Evolutionary conservation across 2,888 invertebrate genomes (phyloP).

Genomic region (Toxonevra muliebris): DNA sequence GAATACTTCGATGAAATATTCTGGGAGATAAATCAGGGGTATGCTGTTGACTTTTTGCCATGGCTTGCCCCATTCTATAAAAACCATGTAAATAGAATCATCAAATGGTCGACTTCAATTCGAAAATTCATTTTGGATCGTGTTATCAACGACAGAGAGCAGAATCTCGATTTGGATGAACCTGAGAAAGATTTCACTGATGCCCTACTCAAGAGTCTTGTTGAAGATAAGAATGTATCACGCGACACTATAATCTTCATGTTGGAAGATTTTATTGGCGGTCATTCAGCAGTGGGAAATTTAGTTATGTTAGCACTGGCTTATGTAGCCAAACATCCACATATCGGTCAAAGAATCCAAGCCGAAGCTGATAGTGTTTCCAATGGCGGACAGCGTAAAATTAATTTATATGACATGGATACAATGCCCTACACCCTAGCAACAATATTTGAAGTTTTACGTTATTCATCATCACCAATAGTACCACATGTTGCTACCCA

Average conservation of each 20-base stretch:
- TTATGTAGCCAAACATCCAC: constrained; percentile 73
- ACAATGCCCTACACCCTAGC: constrained; percentile 83
- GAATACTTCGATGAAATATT: constrained; percentile 85
- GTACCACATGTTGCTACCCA: constrained; percentile 89
- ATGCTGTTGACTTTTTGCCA: constrained; percentile 86
- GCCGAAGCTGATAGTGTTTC: constrained; percentile 73
- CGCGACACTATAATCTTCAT: constrained; percentile 83
- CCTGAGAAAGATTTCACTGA: constrained; percentile 82
- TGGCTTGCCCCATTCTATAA: constrained; percentile 80
- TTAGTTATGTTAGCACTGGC: constrained; percentile 80
- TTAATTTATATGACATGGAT: constrained; percentile 74
- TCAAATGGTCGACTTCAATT: constrained; percentile 76
- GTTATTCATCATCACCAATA: constrained; percentile 86
- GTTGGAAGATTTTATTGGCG: constrained; percentile 87
- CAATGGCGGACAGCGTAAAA: constrained; percentile 66
- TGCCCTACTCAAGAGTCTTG: constrained; percentile 76
- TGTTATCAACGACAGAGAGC: constrained; percentile 70
- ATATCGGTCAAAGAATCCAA: constrained; percentile 73
- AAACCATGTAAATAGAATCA: constrained; percentile 74
- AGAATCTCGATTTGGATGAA: constrained; percentile 66
- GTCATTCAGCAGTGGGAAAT: constrained; percentile 88
- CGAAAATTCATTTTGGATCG: constrained; percentile 77
- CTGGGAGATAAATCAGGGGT: constrained; percentile 91
- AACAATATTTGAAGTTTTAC: constrained; percentile 79
- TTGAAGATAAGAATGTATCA: constrained; percentile 71